Evolutionary conservation across 2,113 vertebrate species (phyloP).

Genomic region (Probosciger aterrimus): DNA sequence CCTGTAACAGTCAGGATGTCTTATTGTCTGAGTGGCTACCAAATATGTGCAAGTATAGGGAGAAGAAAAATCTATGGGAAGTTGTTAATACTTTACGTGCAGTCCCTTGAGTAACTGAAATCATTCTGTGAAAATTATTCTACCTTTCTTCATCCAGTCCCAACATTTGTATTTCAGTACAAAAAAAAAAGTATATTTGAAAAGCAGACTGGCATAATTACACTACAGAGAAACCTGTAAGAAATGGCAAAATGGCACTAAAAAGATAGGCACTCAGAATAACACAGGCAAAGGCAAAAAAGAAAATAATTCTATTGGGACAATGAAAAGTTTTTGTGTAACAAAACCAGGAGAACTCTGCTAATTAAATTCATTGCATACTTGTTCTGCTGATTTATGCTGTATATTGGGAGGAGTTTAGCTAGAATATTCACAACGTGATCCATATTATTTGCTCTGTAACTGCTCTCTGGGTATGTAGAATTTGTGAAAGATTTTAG

Average conservation of each 20-base stretch:
- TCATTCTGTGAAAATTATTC: conserved; percentile 17
- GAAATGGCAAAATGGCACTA: background rate
- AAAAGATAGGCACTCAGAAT: background rate
- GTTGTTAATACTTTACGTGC: background rate
- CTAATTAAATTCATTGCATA: background rate
- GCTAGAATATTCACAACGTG: background rate
- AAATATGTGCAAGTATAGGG: background rate
- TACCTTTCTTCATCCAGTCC: background rate
- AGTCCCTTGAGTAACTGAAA: background rate
- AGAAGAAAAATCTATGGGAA: background rate
- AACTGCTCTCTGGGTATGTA: background rate
- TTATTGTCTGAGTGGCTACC: background rate
- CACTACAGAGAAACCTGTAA: background rate
- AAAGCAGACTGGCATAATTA: background rate
- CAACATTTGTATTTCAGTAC: conserved; percentile 7
- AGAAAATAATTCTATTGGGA: background rate
- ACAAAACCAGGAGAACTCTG: background rate
- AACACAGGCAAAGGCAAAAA: background rate
- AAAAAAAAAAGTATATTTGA: background rate
- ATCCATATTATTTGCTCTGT: background rate
- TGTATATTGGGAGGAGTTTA: background rate
- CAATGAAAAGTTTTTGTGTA: background rate
- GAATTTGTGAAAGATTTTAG: background rate
- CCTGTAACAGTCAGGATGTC: background rate
- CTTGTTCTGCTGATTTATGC: background rate